Conservation (phyloP, 2,113 vertebrate genomes). For the Chionis minor region DNA sequence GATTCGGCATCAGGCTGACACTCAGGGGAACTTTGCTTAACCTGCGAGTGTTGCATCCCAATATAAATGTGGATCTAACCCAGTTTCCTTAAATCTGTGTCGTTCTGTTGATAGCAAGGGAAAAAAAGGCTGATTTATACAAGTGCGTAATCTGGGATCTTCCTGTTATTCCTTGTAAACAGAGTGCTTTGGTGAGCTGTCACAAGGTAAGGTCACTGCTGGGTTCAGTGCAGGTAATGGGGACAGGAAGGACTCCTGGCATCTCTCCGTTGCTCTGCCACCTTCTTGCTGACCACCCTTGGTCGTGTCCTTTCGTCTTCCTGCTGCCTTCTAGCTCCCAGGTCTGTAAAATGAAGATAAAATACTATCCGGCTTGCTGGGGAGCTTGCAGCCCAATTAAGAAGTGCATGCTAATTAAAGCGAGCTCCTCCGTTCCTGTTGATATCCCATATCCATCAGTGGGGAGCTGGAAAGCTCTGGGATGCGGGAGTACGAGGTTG, state of each 20-base stretch:
- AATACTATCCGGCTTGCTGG: background rate
- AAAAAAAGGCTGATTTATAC: background rate
- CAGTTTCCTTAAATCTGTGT: background rate
- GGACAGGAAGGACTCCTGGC: background rate
- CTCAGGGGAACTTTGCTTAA: background rate
- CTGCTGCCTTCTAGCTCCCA: background rate
- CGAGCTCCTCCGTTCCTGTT: background rate
- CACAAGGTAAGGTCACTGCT: background rate
- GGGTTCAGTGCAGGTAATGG: background rate
- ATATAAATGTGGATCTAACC: background rate
- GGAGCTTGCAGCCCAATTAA: conserved; percentile 21
- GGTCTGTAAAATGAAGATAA: background rate
- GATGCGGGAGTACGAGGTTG: background rate
- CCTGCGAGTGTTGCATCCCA: background rate
- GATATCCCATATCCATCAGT: background rate
- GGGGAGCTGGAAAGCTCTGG: conserved; percentile 8
- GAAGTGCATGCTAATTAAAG: background rate
- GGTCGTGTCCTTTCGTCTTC: background rate
- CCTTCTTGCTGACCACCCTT: background rate
- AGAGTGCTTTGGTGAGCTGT: background rate
- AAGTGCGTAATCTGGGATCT: background rate
- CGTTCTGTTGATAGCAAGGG: background rate
- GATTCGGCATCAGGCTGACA: background rate
- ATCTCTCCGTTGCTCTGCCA: background rate
- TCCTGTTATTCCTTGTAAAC: background rate